These are phyloP conservation scores for Bellardia bayeri DNA, from an alignment of 2,888 invertebrate species.

Conservation along the genomic window DNA sequence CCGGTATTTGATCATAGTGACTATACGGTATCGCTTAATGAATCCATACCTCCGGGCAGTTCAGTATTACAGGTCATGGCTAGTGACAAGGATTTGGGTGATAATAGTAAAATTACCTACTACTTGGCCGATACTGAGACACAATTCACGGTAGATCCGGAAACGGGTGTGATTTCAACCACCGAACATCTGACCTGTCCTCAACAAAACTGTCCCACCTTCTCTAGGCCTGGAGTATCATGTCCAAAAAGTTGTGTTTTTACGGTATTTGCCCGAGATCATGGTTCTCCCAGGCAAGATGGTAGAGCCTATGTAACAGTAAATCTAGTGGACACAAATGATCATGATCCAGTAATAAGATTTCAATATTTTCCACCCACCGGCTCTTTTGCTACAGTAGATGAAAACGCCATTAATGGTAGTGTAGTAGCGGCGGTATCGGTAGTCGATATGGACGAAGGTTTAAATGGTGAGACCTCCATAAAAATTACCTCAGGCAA, in stretches of 20 bases:
- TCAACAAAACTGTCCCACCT: slow-evolving; percentile 90
- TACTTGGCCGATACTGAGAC: slow-evolving; percentile 93
- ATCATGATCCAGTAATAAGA: slow-evolving; percentile 96
- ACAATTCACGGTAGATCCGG: slow-evolving; percentile 96
- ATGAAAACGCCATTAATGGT: slow-evolving; percentile 96
- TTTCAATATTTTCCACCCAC: slow-evolving; percentile 94
- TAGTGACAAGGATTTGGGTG: slow-evolving; percentile 95
- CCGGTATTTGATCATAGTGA: slow-evolving; percentile 98
- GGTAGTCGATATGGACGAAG: slow-evolving; percentile 96
- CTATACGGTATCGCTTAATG: slow-evolving; percentile 95
- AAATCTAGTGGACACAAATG: slow-evolving; percentile 95
- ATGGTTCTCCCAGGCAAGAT: slow-evolving; percentile 95
- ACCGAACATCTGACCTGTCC: slow-evolving; percentile 92
- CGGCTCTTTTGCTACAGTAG: slow-evolving; percentile 94
- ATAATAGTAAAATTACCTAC: slow-evolving; percentile 96
- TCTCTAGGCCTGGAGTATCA: slow-evolving; percentile 84
- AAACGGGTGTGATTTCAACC: slow-evolving; percentile 95
- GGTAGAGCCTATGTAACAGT: slow-evolving; percentile 97
- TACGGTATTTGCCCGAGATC: slow-evolving; percentile 96
- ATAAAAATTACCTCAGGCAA: slow-evolving; percentile 95
- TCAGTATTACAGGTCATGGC: slow-evolving; percentile 96
- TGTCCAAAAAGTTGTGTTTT: slow-evolving; percentile 97
- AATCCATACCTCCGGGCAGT: slow-evolving; percentile 96
- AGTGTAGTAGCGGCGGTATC: slow-evolving; percentile 97
- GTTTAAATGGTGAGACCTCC: slow-evolving; percentile 94